Evolutionary conservation across 2,797 vertebrate species (phyloP), one percentile per base, ranked within the genome.

Genomic region (Oreochromis grahami): DNA sequence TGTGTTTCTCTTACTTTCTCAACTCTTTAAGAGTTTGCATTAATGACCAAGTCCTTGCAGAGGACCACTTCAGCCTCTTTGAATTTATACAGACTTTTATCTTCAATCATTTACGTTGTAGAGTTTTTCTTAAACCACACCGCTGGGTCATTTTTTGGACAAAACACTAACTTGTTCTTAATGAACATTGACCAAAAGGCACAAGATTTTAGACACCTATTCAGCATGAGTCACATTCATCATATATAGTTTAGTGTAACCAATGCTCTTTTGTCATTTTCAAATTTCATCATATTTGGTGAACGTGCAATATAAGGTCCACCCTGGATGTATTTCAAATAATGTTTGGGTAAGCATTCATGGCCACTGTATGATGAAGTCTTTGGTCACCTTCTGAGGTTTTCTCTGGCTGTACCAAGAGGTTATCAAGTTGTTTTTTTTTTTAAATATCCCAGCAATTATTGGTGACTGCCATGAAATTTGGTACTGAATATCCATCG

Each of bases 381-480:
- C 1, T 68, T 65, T 43, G 63, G 36, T 68, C 36, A 68, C 43
- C 63, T 68, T 36, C 17, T 63, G 58, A 63, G 58, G 17, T 36
- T 63, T 63, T n/a, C 58, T 38, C 19, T 63, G 6, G 19, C 19
- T 38, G 32, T 63, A 38, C 58, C 11, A 63, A 5, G 36, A 68
- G 36, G 36, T 68, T 15, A 68, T 60, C 58, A 2, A 60, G 56
- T 26, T 0, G 6, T 15, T 43, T 24, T 43, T 24, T 43, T 13
- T 0, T 0, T 9, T 24, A 41, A 41, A 68, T 60, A 19, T 43
- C 0, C 2, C n/a, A 41, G 36, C 12, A 43, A 24, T 41, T 43
- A 15, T 10, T 68, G 63, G 63, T 68, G 63, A 43, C n/a, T 68
- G 63, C n/a, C 36, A 68, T 43, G 12, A 68, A 68, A 68, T 43